A percentile compares a stretch with the other conserved stretches of the same genome.
Evolutionary conservation across 2,888 invertebrate species (phyloP).

Genomic region (Heliconius sara): DNA sequence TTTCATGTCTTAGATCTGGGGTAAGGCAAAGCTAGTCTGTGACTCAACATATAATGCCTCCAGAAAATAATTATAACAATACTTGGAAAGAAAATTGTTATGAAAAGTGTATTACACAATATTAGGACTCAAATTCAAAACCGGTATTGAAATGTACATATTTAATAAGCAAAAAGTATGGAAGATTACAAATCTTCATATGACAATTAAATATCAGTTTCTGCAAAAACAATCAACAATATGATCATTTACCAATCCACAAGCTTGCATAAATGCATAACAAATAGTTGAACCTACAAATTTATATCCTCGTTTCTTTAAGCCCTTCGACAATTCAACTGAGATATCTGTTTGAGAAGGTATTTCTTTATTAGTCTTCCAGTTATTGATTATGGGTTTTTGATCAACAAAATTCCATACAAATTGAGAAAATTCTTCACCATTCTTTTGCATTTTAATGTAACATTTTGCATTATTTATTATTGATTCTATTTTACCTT

Average conservation of each 20-base stretch:
- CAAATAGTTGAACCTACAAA: slow-evolving; percentile 73
- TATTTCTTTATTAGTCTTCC: slow-evolving; percentile 60
- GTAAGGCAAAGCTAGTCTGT: too few species aligned
- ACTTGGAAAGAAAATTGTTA: too few species aligned
- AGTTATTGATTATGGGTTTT: slow-evolving; percentile 64
- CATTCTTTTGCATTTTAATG: slow-evolving; percentile 62
- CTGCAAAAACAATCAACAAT: slow-evolving; percentile 58
- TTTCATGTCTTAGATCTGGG: too few species aligned
- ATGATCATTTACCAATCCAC: slow-evolving; percentile 77
- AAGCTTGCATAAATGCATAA: slow-evolving; percentile 79
- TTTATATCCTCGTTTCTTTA: slow-evolving; percentile 71
- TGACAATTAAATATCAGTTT: slow-evolving; percentile 13
- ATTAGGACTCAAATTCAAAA: neutral
- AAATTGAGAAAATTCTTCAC: slow-evolving; percentile 67
- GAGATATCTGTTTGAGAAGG: slow-evolving; percentile 65
- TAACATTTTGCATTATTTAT: slow-evolving; percentile 70
- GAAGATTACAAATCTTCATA: neutral
- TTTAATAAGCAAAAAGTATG: neutral
- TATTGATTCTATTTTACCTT: slow-evolving; percentile 70
- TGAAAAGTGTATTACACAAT: neutral
- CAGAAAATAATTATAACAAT: too few species aligned
- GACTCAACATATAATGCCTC: too few species aligned
- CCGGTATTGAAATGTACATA: neutral
- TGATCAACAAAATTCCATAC: slow-evolving; percentile 71
- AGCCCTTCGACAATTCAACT: slow-evolving; percentile 60